A percentile compares a stretch with the other conserved stretches of the same genome.
These are phyloP conservation scores for Julus scandinavius DNA, from an alignment of 2,888 invertebrate genomes.

Conservation along the genomic window DNA sequence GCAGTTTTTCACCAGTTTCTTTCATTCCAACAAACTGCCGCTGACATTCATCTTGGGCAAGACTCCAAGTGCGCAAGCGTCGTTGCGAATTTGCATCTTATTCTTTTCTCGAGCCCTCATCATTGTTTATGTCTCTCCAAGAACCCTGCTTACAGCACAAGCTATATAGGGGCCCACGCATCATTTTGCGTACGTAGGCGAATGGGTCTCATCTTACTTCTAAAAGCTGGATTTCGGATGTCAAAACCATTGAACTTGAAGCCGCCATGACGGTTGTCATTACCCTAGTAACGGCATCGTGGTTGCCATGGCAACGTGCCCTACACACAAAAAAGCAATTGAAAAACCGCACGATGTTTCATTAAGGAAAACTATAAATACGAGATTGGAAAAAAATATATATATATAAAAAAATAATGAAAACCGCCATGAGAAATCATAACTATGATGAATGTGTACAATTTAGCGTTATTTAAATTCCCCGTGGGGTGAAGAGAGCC, in stretches of 20 bases:
- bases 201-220: not conserved
- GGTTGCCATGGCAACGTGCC: not conserved
- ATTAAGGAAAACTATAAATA: conserved; percentile 6
- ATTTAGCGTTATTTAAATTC: not conserved
- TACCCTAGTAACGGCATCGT: not conserved
- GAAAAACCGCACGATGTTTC: conserved; percentile 19
- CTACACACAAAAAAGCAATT: not conserved
- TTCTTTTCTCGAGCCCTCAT: not conserved
- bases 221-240: conserved; percentile 35
- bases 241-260: conserved; percentile 29
- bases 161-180: not conserved
- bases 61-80: not conserved
- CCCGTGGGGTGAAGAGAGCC: not conserved
- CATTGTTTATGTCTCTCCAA: not conserved
- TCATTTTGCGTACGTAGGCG: not conserved
- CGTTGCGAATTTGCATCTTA: not conserved
- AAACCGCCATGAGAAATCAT: not conserved
- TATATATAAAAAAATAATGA: not conserved
- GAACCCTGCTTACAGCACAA: not conserved
- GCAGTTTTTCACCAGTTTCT: not conserved
- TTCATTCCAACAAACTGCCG: not conserved
- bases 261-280: not conserved
- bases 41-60: conserved; percentile 1
- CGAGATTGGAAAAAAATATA: not conserved
- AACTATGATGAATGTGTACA: not conserved